Base-by-base conservation (phyloP, 1,140 invertebrate species). In the Tetramorium parvispinum region DNA sequence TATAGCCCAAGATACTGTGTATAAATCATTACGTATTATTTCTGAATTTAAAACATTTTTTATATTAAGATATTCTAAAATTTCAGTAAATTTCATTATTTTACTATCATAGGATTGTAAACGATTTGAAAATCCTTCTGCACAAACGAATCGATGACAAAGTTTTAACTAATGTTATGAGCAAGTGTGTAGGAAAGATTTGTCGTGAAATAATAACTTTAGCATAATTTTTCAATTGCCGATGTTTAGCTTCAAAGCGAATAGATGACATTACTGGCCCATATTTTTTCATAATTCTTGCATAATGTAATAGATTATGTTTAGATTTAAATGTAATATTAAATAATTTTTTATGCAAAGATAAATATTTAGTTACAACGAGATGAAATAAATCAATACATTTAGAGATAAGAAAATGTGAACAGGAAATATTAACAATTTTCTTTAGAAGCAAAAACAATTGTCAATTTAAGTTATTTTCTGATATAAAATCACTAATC, bases 311-410 rank as follows among this genome's bases (percentile, higher is more conserved):
- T 46, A 76, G 4, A 76, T n/a, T 18, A 61, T 76, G 55, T 18
- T 73, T 76, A 24, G 55, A 40, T 76, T 76, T 76, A 3, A 76
- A 76, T 76, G 73, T n/a, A 27, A 53, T 43, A 7, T 76, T 59
- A n/a, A 76, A 46, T 75, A 75, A 21, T 21, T 75, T 37, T 57
- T 75, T 57, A 57, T 75, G 71, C 6, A 73, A 76, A 76, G 53
- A 24, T 24, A 57, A 57, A 76, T 76, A 59, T 43, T 73, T 55
- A 37, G 18, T 16, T 59, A 76, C n/a, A 59, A 2, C 18, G 0
- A 0, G 53, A 57, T 59, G 5, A 59, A 59, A 43, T 76, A 59
- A 59, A 40, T 57, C n/a, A 57, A 57, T 57, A 75, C 32, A 21
- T 43, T 57, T 32, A 43, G 10, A 16, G 0, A 37, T 75, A 0